Base-by-base conservation (phyloP, 2,888 invertebrate species). In the Napeogenes sylphis region DNA sequence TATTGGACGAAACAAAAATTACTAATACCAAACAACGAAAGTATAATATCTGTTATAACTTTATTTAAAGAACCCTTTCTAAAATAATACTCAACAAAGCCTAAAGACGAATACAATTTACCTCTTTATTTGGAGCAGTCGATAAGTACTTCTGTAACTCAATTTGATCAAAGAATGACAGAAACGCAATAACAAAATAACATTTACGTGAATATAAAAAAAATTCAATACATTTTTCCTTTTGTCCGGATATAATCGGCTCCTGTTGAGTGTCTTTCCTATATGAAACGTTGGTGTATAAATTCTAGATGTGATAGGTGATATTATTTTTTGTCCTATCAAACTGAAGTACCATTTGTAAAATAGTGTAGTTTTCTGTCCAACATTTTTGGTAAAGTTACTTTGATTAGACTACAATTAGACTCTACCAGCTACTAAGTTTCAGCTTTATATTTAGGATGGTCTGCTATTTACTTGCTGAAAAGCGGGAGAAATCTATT, bases 221-320 rank as follows among this genome's bases (percentile, higher is more conserved):
- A 75, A 75, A 61, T 67, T 66, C 66, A 78, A 80, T 78, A 77
- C 75, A 75, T 73, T 75, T 77, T 51, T 76, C 74, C 76, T 74
- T 81, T 81, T 78, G 81, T 80, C 77, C 76, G 76, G 76, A 77
- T 71, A 75, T 73, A 77, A 74, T 75, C 76, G 76, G 69, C 76
- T 75, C 70, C 67, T 66, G 66, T 67, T 66, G 67, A 72, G 71
- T 71, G 72, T 69, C 73, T 69, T 70, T 68, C 69, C 70, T 73
- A 65, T 73, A 73, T 61, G 38, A 76, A 76, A 77, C 72, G 70
- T 67, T 64, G 75, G 66, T 55, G 32, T 55, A 45, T n/a, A 6
- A 2, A 13, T 14, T 42, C 70, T 67, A 55, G 76, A 75, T 68
- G 4, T 66, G 61, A 46, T 13, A 60, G 6, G 35, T 35, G 35